Percentiles rank a stretch among this genome's conserved stretches.
Evolutionary conservation across 2,797 vertebrate genomes (phyloP).

Genomic region (Halcyon chelicuti): DNA sequence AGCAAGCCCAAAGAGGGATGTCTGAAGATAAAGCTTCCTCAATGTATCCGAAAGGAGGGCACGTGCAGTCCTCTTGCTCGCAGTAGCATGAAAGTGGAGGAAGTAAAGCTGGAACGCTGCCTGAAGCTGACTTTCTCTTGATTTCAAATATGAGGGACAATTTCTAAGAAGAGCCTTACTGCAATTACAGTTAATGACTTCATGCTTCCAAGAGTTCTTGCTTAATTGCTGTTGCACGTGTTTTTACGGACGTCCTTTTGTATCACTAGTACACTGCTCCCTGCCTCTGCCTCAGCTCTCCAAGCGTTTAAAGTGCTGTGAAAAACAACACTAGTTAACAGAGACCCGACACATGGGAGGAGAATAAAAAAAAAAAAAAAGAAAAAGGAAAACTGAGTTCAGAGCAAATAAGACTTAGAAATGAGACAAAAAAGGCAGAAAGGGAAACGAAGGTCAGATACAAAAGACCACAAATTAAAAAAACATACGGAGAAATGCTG

Average conservation of each 20-base stretch:
- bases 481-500: not conserved
- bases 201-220: constrained; percentile 40
- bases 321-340: not conserved
- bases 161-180: constrained; percentile 51
- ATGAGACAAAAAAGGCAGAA: not conserved
- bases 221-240: constrained; percentile 52
- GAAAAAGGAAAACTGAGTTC: not conserved
- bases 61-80: not conserved
- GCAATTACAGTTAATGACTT: constrained; percentile 50
- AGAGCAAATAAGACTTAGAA: not conserved
- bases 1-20: not conserved
- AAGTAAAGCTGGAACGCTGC: not conserved
- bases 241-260: constrained; percentile 76
- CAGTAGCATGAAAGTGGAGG: not conserved
- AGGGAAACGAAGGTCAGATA: not conserved
- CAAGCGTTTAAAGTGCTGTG: not conserved
- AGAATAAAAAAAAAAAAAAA: not conserved
- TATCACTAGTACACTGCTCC: not conserved
- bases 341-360: not conserved
- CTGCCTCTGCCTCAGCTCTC: not conserved
- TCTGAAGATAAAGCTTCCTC: not conserved
- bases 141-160: constrained; percentile 28
- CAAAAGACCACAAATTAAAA: not conserved
- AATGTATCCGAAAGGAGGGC: not conserved
- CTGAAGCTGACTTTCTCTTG: not conserved